These are phyloP conservation scores for Kryptolebias ocellatus DNA, from an alignment of 2,797 vertebrate species.

Conservation along the genomic window DNA sequence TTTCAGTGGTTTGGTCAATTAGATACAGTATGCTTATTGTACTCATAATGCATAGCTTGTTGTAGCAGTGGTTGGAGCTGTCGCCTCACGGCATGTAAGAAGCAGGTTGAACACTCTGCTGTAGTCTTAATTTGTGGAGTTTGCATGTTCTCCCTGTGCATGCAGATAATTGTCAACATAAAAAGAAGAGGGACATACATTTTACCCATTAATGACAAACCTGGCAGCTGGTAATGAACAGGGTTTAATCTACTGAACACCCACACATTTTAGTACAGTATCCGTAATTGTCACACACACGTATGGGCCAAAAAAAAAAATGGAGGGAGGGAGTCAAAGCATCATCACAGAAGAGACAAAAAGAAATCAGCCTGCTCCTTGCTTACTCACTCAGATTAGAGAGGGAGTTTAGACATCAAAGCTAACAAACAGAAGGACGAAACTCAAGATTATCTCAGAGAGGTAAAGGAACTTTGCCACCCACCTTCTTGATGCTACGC, in stretches of 20 bases:
- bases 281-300: slow-evolving; percentile 43
- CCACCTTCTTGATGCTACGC: slow-evolving; percentile 45
- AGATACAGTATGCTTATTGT: too few relatives aligned
- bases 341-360: slow-evolving; percentile 15
- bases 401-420: slow-evolving; percentile 56
- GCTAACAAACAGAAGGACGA: slow-evolving; percentile 42
- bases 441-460: slow-evolving; percentile 47
- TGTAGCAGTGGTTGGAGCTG: too few relatives aligned
- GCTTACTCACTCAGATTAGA: slow-evolving; percentile 49
- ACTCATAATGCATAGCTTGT: too few relatives aligned
- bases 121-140: too few relatives aligned
- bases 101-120: too few relatives aligned
- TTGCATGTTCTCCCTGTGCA: too few relatives aligned
- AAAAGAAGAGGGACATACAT: slow-evolving; percentile 15
- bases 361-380: slow-evolving; percentile 25
- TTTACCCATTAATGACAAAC: slow-evolving; percentile 46
- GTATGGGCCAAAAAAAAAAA: background rate
- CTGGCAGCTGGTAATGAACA: slow-evolving; percentile 53
- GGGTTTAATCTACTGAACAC: slow-evolving; percentile 40
- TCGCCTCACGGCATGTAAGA: too few relatives aligned
- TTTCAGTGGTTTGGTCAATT: too few relatives aligned
- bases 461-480: slow-evolving; percentile 52
- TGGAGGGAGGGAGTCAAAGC: slow-evolving; percentile 7
- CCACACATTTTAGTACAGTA: slow-evolving; percentile 33
- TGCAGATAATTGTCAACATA: slow-evolving; percentile 11